phyloP scores from a whole-genome alignment of 2,113 vertebrate genomes.

The Heliornis fulica region DNA sequence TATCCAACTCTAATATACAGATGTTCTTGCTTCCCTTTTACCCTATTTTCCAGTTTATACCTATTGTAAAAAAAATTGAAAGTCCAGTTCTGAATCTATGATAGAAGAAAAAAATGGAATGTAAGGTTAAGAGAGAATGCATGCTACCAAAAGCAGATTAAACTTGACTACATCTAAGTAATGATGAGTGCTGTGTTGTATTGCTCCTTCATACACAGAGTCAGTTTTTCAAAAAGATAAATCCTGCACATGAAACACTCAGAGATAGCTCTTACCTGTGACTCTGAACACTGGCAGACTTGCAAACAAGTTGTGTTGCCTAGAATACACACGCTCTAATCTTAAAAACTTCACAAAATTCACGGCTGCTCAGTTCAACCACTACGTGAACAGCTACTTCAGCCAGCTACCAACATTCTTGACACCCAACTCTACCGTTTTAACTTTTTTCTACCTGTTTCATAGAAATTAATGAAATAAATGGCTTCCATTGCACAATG shows the following conservation, averaged over 20 bases:
- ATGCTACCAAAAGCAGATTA: neutral
- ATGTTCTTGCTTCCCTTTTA: neutral
- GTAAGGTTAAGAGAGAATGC: neutral
- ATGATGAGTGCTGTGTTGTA: neutral
- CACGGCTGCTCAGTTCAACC: neutral
- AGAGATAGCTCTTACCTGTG: neutral
- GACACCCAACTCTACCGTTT: neutral
- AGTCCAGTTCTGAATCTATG: neutral
- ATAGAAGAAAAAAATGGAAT: neutral
- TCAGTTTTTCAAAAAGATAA: neutral
- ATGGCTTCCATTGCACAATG: fast-evolving
- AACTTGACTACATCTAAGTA: neutral
- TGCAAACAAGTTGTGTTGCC: neutral
- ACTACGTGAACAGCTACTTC: neutral
- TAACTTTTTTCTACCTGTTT: neutral
- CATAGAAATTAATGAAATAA: neutral
- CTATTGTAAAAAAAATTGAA: neutral
- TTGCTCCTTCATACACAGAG: neutral
- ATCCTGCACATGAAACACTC: neutral
- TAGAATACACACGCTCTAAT: neutral
- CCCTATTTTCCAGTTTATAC: neutral
- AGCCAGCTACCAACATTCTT: neutral
- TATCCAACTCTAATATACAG: neutral
- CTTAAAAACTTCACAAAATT: neutral
- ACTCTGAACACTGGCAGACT: neutral